Conservation (phyloP, 2,888 invertebrate genomes). For the Alviniconcha strummeri region DNA sequence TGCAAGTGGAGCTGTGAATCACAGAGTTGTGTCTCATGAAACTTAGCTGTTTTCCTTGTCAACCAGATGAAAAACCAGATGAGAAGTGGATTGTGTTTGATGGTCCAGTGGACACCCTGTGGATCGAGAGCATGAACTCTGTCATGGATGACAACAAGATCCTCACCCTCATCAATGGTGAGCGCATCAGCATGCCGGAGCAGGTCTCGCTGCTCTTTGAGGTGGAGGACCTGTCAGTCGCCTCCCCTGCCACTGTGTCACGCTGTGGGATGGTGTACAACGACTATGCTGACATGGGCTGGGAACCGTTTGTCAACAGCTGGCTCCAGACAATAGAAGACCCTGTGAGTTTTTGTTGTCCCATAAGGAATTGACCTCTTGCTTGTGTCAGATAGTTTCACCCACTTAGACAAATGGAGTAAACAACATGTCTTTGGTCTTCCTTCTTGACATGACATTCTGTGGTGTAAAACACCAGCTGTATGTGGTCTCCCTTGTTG, state of each 20-base stretch:
- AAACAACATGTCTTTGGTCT: too few relatives aligned
- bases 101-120: slow-evolving; percentile 74
- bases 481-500: too few relatives aligned
- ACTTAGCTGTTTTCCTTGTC: not conserved
- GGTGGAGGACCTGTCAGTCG: slow-evolving; percentile 83
- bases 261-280: slow-evolving; percentile 74
- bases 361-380: too few relatives aligned
- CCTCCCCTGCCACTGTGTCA: slow-evolving; percentile 76
- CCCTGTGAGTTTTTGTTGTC: not conserved
- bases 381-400: too few relatives aligned
- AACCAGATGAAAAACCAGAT: slow-evolving; percentile 71
- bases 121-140: slow-evolving; percentile 76
- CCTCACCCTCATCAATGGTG: slow-evolving; percentile 74
- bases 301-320: slow-evolving; percentile 72
- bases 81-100: slow-evolving; percentile 75
- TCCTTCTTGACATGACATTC: too few relatives aligned
- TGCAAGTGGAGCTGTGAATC: too few relatives aligned
- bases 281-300: slow-evolving; percentile 71
- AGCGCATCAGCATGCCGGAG: slow-evolving; percentile 76
- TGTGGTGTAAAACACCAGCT: too few relatives aligned
- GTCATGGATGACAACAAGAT: slow-evolving; percentile 75
- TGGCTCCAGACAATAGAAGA: slow-evolving; percentile 62
- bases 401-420: too few relatives aligned
- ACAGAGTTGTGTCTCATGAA: too few relatives aligned
- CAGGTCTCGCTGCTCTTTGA: slow-evolving; percentile 86